Base-by-base conservation (phyloP, 2,888 invertebrate species). In the Pandemis cinnamomeana region DNA sequence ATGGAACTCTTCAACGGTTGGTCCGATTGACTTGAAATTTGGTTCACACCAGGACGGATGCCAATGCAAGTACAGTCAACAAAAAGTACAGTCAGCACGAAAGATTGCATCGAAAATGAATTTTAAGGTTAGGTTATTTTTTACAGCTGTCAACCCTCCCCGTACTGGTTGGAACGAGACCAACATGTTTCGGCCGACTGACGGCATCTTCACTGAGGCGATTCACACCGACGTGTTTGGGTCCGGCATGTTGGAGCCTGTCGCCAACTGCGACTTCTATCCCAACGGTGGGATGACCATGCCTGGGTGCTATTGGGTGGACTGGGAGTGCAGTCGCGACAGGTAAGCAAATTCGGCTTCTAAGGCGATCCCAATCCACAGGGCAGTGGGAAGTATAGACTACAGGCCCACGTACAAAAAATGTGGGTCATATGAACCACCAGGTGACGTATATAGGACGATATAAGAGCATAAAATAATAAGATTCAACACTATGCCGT, bases 261-360 rank as follows among this genome's bases (percentile, higher is more conserved):
- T 66, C 11, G 66, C 66, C 27, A 7, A 66, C 7, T 5, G 5
- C 7, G 66, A 66, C 66, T 27, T 66, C 27, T 66, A 66, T 48
- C 66, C 66, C 13, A 66, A 66, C 36, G 36, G 51, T 27, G 66
- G 66, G 0, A 1, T 27, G 5, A 27, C 27, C 13, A 20, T 36
- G 51, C 27, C 66, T 0, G 66, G 66, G n/a, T 66, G 66, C 48
- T 13, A 51, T 7, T 20, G 27, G 20, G 7, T n/a, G 1, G 66
- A 66, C 10, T 66, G 66, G 66, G 48, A 51, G 13, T 66, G 66
- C 66, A 66, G 66, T n/a, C 20, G 51, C 1, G 66, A 66, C 27
- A 66, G 51, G 66, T 66, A 51, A 51, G 51, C 6, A n/a, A 2
- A 13, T 5, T 5, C 11, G 48, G 13, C 5, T 11, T 48, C 5